Conservation (phyloP, 1,140 invertebrate genomes). For the Eumeta japonica region DNA sequence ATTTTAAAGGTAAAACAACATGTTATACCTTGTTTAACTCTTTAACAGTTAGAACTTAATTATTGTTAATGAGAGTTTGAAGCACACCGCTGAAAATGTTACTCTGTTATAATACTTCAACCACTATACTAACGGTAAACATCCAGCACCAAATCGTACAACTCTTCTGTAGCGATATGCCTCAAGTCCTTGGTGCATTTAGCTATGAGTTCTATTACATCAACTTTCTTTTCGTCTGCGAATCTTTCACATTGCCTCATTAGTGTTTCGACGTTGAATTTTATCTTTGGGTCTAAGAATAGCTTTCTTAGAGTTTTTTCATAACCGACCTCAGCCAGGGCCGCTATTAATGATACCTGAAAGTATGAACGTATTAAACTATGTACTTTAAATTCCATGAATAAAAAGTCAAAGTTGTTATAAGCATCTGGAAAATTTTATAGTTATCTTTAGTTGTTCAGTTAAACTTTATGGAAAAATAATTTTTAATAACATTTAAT, state of each 20-base stretch:
- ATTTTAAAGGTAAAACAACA: no score
- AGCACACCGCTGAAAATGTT: no score
- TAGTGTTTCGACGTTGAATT: conserved; percentile 39
- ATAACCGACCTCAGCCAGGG: conserved; percentile 53
- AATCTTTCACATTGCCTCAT: conserved; percentile 53
- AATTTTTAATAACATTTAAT: no score
- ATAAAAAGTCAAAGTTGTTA: no score
- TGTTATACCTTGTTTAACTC: no score
- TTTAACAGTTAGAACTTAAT: no score
- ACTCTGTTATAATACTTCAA: conserved; percentile 1
- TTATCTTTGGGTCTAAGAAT: conserved; percentile 39
- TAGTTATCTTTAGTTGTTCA: no score
- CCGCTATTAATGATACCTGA: conserved; percentile 45
- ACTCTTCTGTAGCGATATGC: conserved; percentile 27
- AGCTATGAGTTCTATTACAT: conserved; percentile 41
- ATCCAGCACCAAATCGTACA: conserved; percentile 53
- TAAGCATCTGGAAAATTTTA: no score
- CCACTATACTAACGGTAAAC: conserved; percentile 51
- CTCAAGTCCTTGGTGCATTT: conserved; percentile 32
- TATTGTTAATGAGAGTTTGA: no score
- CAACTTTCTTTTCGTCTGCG: conserved; percentile 47
- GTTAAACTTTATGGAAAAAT: no score
- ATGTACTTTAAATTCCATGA: no score
- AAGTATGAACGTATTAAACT: no score
- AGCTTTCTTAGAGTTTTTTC: conserved; percentile 47